Evolutionary conservation across 2,113 vertebrate genomes (phyloP), one percentile per base, ranked within the genome.

Genomic region (Thamnophis sirtalis): DNA sequence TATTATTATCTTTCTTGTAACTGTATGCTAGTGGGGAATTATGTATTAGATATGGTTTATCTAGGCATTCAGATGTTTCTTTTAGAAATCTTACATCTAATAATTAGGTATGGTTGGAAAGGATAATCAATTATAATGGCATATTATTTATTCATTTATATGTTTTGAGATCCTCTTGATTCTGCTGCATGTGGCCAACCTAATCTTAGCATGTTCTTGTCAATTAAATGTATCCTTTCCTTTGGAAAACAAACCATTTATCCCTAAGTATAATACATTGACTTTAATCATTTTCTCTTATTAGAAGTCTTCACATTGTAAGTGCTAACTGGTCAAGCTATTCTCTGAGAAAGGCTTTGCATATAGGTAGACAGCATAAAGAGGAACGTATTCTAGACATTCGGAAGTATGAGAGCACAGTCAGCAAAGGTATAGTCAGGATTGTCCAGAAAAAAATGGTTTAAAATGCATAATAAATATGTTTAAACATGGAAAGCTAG

Each of bases 201-300:
- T 85, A 55, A 93, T 21, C 38, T 55, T 58, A 87, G 43, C 28
- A 26, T 92, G 33, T 17, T 87, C 33, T 24, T 58, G 84, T 85
- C 88, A 89, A 87, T 87, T 84, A 92, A 91, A 84, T 91, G 92
- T 21, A 15, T 94, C 92, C 38, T 19, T 93, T 93, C 89, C 88
- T 63, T 22, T 94, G 93, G 84, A 73, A 91, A 94, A 91, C 93
- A 93, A 24, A 3, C 22, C 92, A 86, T 90, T 94, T 88, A 51
- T 91, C 48, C 89, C 50, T 92, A 94, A 86, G 60, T 95, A 86
- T 26, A 50, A 91, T n/a, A 88, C 0, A 86, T 95, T 88, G 89
- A 51, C 5, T 53, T 80, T 87, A 86, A 56, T 93, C 48, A 0
- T 89, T 58, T 93, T 84, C 84, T 91, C 87, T 80, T n/a, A 60